These are phyloP conservation scores for Dinoponera quadriceps DNA, from an alignment of 1,140 invertebrate species.

Conservation along the genomic window DNA sequence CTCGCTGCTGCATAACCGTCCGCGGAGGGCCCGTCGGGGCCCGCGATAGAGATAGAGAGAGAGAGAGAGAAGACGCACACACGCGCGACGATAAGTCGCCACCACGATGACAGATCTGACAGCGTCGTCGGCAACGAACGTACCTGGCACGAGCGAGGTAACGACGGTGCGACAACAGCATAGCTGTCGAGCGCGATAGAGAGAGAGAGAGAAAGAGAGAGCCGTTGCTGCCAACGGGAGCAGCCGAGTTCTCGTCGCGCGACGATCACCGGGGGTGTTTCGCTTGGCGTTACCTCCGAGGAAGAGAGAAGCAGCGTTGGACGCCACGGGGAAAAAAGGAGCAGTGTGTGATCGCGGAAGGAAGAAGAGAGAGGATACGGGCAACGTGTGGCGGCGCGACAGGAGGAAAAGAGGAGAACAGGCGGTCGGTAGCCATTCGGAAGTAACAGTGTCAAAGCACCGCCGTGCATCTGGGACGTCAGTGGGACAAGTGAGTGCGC, in stretches of 20 bases:
- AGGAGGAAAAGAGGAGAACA: background rate
- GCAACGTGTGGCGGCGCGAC: background rate
- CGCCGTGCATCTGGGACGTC: constrained; percentile 8
- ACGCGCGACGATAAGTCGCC: background rate
- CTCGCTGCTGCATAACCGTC: constrained; percentile 37
- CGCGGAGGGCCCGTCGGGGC: constrained; percentile 62
- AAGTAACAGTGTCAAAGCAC: constrained; percentile 49
- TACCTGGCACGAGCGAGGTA: background rate
- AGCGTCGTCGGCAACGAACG: constrained; percentile 9
- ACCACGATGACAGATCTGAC: constrained; percentile 61
- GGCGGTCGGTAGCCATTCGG: constrained; percentile 14
- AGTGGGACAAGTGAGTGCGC: constrained; percentile 32
- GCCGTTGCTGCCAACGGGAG: constrained; percentile 30
- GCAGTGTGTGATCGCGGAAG: background rate
- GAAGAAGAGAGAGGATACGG: constrained; percentile 30
- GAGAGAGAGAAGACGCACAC: constrained; percentile 24
- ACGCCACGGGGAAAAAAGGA: too few relatives aligned
- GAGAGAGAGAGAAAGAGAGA: too few relatives aligned
- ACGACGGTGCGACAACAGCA: constrained; percentile 15
- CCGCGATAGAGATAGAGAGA: too few relatives aligned
- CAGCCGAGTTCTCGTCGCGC: constrained; percentile 29
- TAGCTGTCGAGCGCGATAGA: constrained; percentile 52
- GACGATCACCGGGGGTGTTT: too few relatives aligned
- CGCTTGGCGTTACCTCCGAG: too few relatives aligned
- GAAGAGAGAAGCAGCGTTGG: too few relatives aligned